Evolutionary conservation across 2,113 vertebrate genomes (phyloP), one percentile per base, ranked within the genome.

Genomic region (Chlorodrepanis virens): DNA sequence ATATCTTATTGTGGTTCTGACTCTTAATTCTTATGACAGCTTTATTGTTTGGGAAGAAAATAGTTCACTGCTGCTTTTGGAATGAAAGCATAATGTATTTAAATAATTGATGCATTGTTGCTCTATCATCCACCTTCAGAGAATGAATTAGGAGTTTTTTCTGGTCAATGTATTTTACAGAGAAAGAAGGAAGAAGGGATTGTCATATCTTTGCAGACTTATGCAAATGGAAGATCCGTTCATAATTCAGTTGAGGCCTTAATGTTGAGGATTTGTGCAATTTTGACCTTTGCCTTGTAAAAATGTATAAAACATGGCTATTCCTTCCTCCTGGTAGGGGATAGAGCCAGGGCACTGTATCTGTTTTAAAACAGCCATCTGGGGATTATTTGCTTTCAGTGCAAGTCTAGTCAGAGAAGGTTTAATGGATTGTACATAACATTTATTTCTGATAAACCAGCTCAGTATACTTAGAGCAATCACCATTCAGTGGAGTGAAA

Each of bases 41-140:
- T 75, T 81, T 95, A 77, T 83, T 90, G 42, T 91, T 67, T 67
- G 40, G n/a, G 39, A 81, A 84, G 60, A 88, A 92, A 77, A 79
- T 35, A 96, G n/a, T 74, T 85, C 74, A 60, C 21, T 63, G 14
- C 24, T 92, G 53, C 76, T 93, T 85, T 89, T 53, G 27, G 33
- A 11, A 57, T 93, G 60, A 93, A 87, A 93, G 63, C 64, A 29
- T 93, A 47, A 74, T 92, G 35, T 70, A 37, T 83, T 67, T 95
- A 92, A 96, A 94, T 97, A 96, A 97, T 92, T 83, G 50, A 91
- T 96, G 83, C 35, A 74, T 6, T 82, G 53, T 91, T 74, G 57
- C 61, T 88, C 12, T 70, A 45, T 84, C 52, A 65, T 86, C 33
- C 21, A n/a, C 70, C 59, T 69, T 79, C 22, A 39, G n/a, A 39